Conservation (phyloP, 2,113 vertebrate genomes). For the Philantomba maxwellii region DNA sequence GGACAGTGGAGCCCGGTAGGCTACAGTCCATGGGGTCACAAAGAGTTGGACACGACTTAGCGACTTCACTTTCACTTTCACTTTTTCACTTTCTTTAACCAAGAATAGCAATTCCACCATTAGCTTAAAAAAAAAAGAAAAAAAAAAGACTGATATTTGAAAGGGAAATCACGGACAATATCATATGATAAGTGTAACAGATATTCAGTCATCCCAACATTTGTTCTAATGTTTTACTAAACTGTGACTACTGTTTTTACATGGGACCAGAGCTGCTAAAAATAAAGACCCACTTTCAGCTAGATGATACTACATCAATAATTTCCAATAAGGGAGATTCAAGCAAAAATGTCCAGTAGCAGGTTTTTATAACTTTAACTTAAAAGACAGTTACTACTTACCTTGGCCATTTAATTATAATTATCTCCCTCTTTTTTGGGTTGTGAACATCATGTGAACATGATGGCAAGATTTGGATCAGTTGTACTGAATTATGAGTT, state of each 20-base stretch:
- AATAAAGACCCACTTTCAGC: not conserved
- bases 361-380: not conserved
- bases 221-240: not conserved
- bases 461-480: not conserved
- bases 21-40: not conserved
- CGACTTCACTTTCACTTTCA: not conserved
- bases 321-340: not conserved
- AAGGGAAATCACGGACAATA: not conserved
- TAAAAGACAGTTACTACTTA: not conserved
- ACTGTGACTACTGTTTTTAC: not conserved
- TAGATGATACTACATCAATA: not conserved
- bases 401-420: not conserved
- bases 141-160: not conserved
- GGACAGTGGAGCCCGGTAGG: not conserved
- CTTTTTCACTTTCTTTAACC: not conserved
- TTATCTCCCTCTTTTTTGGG: not conserved
- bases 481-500: not conserved
- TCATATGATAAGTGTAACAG: not conserved
- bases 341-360: not conserved
- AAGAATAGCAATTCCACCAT: not conserved
- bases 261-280: not conserved
- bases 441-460: not conserved
- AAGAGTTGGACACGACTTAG: not conserved
- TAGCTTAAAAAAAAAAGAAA: not conserved
- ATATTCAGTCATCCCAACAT: not conserved